Evolutionary conservation across 92 coral and sea anemone genomes (phyloP).

Genomic region (Epizoanthus stellaris): DNA sequence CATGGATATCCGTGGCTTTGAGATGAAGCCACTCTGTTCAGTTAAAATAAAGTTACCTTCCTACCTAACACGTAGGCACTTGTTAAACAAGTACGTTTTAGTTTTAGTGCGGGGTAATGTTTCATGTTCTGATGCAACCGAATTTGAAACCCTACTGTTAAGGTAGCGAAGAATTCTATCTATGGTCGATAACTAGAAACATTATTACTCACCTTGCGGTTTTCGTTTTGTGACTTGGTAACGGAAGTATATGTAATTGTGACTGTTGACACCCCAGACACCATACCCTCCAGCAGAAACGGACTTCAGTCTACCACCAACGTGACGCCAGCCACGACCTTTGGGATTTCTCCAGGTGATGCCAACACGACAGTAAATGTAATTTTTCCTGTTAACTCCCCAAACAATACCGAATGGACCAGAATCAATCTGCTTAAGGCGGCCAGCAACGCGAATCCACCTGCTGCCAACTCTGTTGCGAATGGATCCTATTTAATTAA

Average conservation of each 20-base stretch:
- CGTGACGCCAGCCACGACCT: constrained; percentile 12
- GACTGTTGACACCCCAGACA: constrained; percentile 36
- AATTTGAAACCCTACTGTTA: no score
- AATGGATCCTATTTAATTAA: constrained; percentile 12
- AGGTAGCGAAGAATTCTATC: no score
- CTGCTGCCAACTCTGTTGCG: constrained; percentile 27
- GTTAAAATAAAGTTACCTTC: no score
- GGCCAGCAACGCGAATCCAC: constrained; percentile 10
- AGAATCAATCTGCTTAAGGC: constrained; percentile 57
- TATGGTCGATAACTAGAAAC: background rate
- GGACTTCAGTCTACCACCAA: constrained; percentile 7
- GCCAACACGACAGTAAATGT: constrained; percentile 54
- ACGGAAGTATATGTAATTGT: constrained; percentile 33
- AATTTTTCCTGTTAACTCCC: constrained; percentile 31
- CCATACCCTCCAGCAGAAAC: constrained; percentile 22
- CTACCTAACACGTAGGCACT: background rate
- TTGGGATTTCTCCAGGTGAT: constrained; percentile 40
- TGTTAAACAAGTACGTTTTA: background rate
- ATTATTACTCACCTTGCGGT: constrained; percentile 12
- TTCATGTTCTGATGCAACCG: no score
- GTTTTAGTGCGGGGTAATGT: no score
- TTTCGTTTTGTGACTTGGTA: constrained; percentile 11
- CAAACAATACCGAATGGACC: constrained; percentile 45
- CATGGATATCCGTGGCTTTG: no score
- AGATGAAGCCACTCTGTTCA: no score